Base-by-base conservation (phyloP, 2,888 invertebrate genomes). In the Tachina grossa region DNA sequence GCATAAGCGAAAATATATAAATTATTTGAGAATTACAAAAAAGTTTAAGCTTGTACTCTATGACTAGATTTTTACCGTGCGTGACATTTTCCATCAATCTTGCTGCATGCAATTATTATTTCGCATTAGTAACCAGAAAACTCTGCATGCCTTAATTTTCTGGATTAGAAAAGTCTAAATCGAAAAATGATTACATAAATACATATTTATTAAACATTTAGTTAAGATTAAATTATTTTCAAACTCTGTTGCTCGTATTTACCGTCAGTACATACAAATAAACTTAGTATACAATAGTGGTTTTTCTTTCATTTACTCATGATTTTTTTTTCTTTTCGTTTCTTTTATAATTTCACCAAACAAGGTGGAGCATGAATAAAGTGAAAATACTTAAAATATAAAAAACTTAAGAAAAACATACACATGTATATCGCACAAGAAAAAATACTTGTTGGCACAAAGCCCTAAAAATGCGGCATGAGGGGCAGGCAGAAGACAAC, bases 281-380 rank as follows among this genome's bases (percentile, higher is more conserved):
- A 49, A 68, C 49, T 19, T 31, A 16, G 43, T 61, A 31, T 31
- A 59, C 31, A 59, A 68, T 77, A 78, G 68, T 74, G 66, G 51
- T 39, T 66, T 85, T 82, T 74, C 68, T 75, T 77, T 72, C 68
- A 82, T 78, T 81, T 84, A 72, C 80, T 78, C 72, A 74, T 83
- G 69, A 68, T 63, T n/a, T 79, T 69, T 69, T n/a, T 79, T 69
- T 69, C 10, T 79, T 68, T 45, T 75, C 71, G 65, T 68, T 57
- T 66, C 43, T 49, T 80, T 81, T 81, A 47, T 49, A 84, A 77
- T 84, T 85, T 82, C 74, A 82, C 78, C 51, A 81, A 85, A 82
- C 81, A 85, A 85, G 77, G 85, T 82, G 68, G 85, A 85, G 81
- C 81, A 81, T 77, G 66, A 72, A 77, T 63, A 85, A 78, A 85